Conservation (phyloP, 2,113 vertebrate species). For the Emydocephalus ijimae region DNA sequence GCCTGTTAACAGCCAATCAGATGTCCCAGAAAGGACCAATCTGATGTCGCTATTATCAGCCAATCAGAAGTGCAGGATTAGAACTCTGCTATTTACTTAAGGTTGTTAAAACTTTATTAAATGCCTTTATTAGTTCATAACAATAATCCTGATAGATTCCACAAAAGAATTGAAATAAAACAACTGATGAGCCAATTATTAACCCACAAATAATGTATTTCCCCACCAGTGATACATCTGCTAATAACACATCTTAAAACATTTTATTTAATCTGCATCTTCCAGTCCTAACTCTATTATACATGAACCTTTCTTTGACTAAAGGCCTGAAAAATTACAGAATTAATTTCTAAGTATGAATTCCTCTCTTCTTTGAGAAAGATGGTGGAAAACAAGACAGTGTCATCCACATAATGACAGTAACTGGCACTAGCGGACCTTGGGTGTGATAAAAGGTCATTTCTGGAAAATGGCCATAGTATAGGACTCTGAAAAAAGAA, state of each 20-base stretch:
- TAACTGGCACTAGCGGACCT: background rate
- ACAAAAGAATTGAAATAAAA: background rate
- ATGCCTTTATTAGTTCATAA: too few relatives aligned
- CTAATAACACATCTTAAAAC: background rate
- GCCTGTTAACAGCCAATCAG: too few relatives aligned
- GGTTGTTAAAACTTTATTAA: too few relatives aligned
- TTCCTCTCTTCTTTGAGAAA: background rate
- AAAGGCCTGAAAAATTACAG: background rate
- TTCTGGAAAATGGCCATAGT: slow-evolving; percentile 1
- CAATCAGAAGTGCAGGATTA: too few relatives aligned
- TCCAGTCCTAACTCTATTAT: background rate
- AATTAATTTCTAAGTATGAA: slow-evolving; percentile 26
- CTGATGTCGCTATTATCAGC: too few relatives aligned
- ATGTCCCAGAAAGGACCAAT: too few relatives aligned
- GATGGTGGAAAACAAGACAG: background rate
- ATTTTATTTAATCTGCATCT: slow-evolving; percentile 36
- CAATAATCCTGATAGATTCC: background rate
- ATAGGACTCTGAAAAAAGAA: background rate
- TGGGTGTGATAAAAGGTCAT: slow-evolving; percentile 1
- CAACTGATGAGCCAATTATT: background rate
- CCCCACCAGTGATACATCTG: background rate
- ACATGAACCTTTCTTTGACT: background rate
- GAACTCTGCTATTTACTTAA: too few relatives aligned
- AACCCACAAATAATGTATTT: background rate
- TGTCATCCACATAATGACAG: background rate